Base-by-base conservation (phyloP, 1,140 invertebrate species). In the Rhynchophorus ferrugineus region DNA sequence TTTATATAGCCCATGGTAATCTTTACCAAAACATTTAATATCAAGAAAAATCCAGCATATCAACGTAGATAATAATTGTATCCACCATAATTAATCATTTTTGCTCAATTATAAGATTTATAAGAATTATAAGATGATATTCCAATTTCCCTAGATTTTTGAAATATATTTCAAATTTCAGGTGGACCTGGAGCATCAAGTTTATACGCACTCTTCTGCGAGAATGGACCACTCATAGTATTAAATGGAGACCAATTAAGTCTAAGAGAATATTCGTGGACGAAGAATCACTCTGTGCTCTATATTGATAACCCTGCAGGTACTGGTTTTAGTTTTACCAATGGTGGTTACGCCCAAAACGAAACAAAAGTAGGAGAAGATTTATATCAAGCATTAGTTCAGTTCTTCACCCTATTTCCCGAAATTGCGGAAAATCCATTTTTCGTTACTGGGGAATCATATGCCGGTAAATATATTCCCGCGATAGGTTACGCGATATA, bases 251-350 rank as follows among this genome's bases (percentile, higher is more conserved):
- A 61, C 9, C 57, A 57, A 5, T 21, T 84, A 3, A 65, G 71
- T 60, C 66, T 65, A 59, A 68, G 80, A 42, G 70, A 76, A 55
- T 78, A 81, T 56, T 79, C 85, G 0, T 49, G 46, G 46, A 49
- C 20, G 2, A 49, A 41, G 16, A 77, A 76, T 20, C 83, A 85
- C 62, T 82, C 82, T 52, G 66, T 91, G 50, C 64, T 91, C 2
- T 91, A 87, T 60, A 84, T 91, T 44, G 89, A 92, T 64, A 90
- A 88, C 67, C 89, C 89, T 2, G 87, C 88, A 13, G 85, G 85
- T 8, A 82, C 85, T 35, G 84, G 84, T 2, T 86, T 76, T 61
- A 86, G 84, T 68, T 85, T 84, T 56, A 85, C 83, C 2, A 73
- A 80, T 7, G 69, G 21, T 13, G 78, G 81, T 11, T 81, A 78